phyloP scores from a whole-genome alignment of 2,113 vertebrate genomes.

The Aldabrachelys gigantea region DNA sequence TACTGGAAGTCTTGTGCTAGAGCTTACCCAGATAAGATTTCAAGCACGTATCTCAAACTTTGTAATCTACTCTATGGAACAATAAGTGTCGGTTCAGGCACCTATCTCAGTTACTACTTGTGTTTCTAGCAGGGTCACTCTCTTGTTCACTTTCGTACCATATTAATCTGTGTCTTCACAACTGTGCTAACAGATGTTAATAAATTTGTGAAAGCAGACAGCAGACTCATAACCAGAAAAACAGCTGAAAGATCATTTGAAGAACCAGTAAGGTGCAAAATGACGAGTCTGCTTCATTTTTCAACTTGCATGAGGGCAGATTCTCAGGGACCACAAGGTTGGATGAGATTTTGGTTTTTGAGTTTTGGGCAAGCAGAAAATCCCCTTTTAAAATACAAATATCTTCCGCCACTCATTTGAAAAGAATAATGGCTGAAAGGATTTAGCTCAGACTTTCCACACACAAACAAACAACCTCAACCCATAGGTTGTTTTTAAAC shows the following conservation, averaged over 20 bases:
- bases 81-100: background rate
- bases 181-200: background rate
- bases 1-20: background rate
- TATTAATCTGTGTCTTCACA: background rate
- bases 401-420: background rate
- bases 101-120: background rate
- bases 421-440: background rate
- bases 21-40: background rate
- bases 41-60: too few relatives aligned
- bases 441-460: background rate
- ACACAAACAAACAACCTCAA: background rate
- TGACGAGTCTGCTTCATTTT: background rate
- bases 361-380: background rate
- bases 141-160: background rate
- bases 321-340: background rate
- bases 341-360: background rate
- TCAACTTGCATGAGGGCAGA: background rate
- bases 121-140: accelerated
- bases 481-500: background rate
- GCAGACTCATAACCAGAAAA: background rate
- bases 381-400: background rate
- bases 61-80: background rate
- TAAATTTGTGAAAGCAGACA: background rate
- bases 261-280: background rate
- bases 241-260: background rate